A percentile compares a stretch with the other conserved stretches of the same genome.
phyloP scores from a whole-genome alignment of 1,140 invertebrate genomes.

The Sitodiplosis mosellana region DNA sequence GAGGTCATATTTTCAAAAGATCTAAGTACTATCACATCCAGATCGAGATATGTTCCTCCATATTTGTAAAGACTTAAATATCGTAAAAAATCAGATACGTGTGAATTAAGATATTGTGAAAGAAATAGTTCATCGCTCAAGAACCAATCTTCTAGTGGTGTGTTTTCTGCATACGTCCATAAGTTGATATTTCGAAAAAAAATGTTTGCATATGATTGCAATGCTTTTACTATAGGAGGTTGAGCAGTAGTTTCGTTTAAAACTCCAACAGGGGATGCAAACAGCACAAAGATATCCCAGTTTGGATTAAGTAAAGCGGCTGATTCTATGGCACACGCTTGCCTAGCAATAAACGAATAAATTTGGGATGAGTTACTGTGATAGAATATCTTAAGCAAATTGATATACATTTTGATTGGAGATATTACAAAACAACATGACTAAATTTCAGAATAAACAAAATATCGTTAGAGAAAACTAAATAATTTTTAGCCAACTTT shows the following conservation, averaged over 20 bases:
- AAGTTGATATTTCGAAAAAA: constrained; percentile 33
- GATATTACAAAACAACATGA: too few relatives aligned
- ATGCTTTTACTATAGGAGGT: constrained; percentile 16
- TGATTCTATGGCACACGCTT: constrained; percentile 48
- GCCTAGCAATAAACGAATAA: too few relatives aligned
- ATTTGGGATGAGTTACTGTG: too few relatives aligned
- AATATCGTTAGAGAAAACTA: too few relatives aligned
- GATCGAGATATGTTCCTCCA: constrained; percentile 58
- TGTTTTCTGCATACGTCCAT: constrained; percentile 33
- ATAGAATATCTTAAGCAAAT: too few relatives aligned
- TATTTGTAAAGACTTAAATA: constrained; percentile 52
- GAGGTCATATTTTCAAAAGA: constrained; percentile 32
- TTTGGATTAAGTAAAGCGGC: constrained; percentile 39
- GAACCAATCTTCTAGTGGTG: constrained; percentile 41
- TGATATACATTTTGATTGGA: too few relatives aligned
- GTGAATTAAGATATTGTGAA: constrained; percentile 32
- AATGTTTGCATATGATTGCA: constrained; percentile 37
- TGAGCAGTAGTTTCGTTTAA: constrained; percentile 8
- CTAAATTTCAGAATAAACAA: too few relatives aligned
- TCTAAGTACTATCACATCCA: constrained; percentile 51
- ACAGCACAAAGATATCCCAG: constrained; percentile 33
- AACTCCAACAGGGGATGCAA: constrained; percentile 25
- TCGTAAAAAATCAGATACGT: constrained; percentile 47
- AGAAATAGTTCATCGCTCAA: constrained; percentile 30
- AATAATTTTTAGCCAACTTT: too few relatives aligned